These are phyloP conservation scores for Scaptomyza parva DNA, from an alignment of 2,888 invertebrate species.

Conservation along the genomic window DNA sequence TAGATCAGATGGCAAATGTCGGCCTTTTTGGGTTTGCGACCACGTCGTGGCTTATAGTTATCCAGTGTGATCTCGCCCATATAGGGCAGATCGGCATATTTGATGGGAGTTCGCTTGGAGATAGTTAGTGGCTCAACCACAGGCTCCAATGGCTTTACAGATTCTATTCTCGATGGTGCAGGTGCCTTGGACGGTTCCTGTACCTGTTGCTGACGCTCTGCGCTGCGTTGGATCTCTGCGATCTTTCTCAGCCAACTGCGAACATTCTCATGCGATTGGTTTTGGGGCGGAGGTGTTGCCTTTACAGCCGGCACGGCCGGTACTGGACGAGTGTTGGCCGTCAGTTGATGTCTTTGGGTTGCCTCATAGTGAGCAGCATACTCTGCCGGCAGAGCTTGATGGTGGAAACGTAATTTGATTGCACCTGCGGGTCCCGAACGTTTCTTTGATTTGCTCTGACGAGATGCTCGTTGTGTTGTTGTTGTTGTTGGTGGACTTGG, in stretches of 20 bases:
- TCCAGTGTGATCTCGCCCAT: slow-evolving; percentile 97
- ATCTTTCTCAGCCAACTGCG: slow-evolving; percentile 91
- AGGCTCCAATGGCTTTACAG: background rate
- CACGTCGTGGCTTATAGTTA: slow-evolving; percentile 93
- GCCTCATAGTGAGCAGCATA: slow-evolving; percentile 92
- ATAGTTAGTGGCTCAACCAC: slow-evolving; percentile 52
- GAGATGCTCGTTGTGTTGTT: slow-evolving; percentile 32
- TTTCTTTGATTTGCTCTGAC: slow-evolving; percentile 51
- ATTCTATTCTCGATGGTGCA: slow-evolving; percentile 2
- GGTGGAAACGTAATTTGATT: slow-evolving; percentile 92
- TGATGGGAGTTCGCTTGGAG: slow-evolving; percentile 86
- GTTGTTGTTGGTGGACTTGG: slow-evolving; percentile 3
- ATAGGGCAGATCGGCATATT: slow-evolving; percentile 93
- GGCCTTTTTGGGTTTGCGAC: slow-evolving; percentile 95
- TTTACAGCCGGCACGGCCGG: slow-evolving; percentile 81
- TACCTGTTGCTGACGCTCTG: slow-evolving; percentile 67
- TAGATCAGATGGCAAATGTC: slow-evolving; percentile 96
- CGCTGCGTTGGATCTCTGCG: slow-evolving; percentile 88
- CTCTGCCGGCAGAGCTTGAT: slow-evolving; percentile 91
- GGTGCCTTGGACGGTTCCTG: slow-evolving; percentile 27
- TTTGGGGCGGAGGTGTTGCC: slow-evolving; percentile 74
- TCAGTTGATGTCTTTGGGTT: slow-evolving; percentile 86
- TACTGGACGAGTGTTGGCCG: slow-evolving; percentile 53
- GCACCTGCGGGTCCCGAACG: slow-evolving; percentile 84
- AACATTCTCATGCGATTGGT: slow-evolving; percentile 88